phyloP scores from a whole-genome alignment of 1,140 invertebrate species.

The Hycleus cichorii region DNA sequence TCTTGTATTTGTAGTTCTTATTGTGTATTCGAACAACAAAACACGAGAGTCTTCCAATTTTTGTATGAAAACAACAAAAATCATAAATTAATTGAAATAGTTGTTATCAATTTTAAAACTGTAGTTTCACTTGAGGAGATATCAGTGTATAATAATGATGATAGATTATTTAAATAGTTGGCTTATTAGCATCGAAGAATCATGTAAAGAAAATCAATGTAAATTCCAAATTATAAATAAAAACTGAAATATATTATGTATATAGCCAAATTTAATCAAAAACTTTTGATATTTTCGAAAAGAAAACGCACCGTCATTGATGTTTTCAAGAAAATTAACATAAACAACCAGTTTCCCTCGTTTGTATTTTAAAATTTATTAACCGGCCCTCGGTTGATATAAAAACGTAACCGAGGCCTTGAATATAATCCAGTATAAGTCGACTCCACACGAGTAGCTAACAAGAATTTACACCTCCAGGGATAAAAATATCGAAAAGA shows the following conservation, averaged over 20 bases:
- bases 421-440: background rate
- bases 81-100: background rate
- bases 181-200: conserved; percentile 9
- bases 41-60: conserved; percentile 22
- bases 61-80: conserved; percentile 6
- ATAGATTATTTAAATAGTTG: conserved; percentile 4
- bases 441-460: too few species aligned
- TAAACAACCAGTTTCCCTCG: conserved; percentile 4
- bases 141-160: background rate
- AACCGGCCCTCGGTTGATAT: background rate
- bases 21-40: conserved; percentile 17
- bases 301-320: too few species aligned
- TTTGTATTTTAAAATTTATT: too few species aligned
- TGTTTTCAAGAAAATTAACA: too few species aligned
- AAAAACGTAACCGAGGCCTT: conserved; percentile 1
- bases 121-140: background rate
- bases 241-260: background rate
- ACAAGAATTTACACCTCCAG: too few species aligned
- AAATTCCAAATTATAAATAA: conserved; percentile 4
- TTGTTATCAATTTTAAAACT: background rate
- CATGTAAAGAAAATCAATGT: conserved; percentile 3
- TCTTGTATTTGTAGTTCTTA: background rate
- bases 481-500: conserved; percentile 22
- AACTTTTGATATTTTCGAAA: too few species aligned
- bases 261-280: background rate